Evolutionary conservation across 2,797 vertebrate species (phyloP), one percentile per base, ranked within the genome.

Genomic region (Pelochelys cantorii): DNA sequence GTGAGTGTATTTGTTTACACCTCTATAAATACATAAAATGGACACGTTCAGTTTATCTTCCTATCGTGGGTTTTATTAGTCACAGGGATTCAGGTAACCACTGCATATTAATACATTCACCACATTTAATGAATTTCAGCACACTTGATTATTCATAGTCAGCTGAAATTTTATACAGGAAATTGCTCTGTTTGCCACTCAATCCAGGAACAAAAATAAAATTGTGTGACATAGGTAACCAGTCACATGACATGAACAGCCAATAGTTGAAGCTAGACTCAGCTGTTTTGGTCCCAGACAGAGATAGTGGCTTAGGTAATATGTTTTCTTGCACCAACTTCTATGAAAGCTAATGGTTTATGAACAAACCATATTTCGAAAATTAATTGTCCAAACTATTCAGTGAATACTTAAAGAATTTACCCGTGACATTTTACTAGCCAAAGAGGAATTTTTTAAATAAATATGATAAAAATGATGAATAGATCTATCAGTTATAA

Each of bases 141-240:
- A 93, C 52, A 93, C 92, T 11, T 42, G 12, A 1, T 3, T 89
- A 71, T 65, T 65, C 60, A 65, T n/a, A 88, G 74, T 88, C 42
- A 85, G 88, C 92, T 89, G 52, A 87, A 42, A 95, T 78, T 57
- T 74, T 56, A n/a, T 65, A 27, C 12, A 65, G 89, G 80, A 90
- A 90, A 88, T 78, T 42, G 3, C 11, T 81, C 62, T 71, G 52
- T 68, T 88, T 88, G 57, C 12, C 11, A 42, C 62, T 37, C 85
- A 79, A 52, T 79, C 56, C 86, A 90, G 22, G 3, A 42, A 87
- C 84, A 85, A 42, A 2, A 93, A 29, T 2, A 87, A 84, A 27
- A 37, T 18, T 78, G 14, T 27, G 54, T 2, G 7, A 34, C 3
- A 5, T 13, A 25, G 55, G 22, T 56, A 55, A 29, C 23, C n/a